Evolutionary conservation across 2,797 vertebrate species (phyloP).

Genomic region (Pelochelys cantorii): DNA sequence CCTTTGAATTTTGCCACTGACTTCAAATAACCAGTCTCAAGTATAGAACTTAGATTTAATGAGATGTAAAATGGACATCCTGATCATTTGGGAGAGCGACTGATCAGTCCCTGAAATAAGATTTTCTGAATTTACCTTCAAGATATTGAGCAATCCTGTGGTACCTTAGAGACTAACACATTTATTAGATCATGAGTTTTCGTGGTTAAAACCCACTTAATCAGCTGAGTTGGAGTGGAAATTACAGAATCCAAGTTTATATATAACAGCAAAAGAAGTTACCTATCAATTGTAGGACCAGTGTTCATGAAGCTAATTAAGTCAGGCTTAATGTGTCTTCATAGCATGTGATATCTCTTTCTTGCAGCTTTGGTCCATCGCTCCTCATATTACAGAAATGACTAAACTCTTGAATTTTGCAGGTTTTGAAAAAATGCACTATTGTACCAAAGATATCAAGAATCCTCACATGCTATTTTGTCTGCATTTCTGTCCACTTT

Average conservation of each 20-base stretch:
- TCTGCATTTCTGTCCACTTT: not conserved
- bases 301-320: no score
- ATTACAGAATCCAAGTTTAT: no score
- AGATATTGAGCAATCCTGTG: not conserved
- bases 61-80: not conserved
- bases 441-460: not conserved
- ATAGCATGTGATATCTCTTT: not conserved
- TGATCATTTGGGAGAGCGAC: accelerated
- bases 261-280: no score
- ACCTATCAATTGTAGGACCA: no score
- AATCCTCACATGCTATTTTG: not conserved
- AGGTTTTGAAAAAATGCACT: not conserved
- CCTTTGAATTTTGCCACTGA: conserved; percentile 12
- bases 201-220: no score
- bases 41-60: not conserved
- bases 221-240: no score
- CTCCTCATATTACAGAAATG: not conserved
- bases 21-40: not conserved
- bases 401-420: not conserved
- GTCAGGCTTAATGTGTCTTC: no score
- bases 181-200: no score
- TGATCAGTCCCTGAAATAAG: not conserved
- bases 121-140: not conserved
- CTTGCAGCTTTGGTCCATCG: not conserved
- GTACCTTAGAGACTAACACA: no score